Evolutionary conservation across 2,797 vertebrate genomes (phyloP), one percentile per base, ranked within the genome.

Genomic region (Cercopithecus neglectus): DNA sequence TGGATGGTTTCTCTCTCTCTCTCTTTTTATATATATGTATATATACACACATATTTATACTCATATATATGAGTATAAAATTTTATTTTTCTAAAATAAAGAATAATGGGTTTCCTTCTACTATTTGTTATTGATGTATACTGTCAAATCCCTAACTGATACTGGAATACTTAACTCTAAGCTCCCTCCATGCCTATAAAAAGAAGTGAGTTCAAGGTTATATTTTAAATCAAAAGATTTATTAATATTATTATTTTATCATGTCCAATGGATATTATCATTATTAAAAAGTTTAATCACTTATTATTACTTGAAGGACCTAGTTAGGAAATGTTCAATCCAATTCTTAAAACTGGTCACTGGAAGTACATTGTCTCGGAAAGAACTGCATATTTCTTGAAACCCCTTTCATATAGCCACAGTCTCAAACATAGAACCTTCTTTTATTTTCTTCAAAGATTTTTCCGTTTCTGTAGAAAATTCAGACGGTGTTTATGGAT

Each of bases 181-280:
- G 24, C 11, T 53, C 2, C 0, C 9, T 53, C 11, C 79, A 36
- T 79, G n/a, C 46, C 19, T 59, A 21, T 16, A 30, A 46, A 48
- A 81, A 70, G 24, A 89, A 64, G 28, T 78, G 11, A 17, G 2
- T 72, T 88, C 24, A 57, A 78, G 13, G 0, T 50, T 83, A 30
- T 87, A 83, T 86, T 81, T 85, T 55, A 95, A 61, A 72, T n/a
- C 33, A 70, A 89, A 76, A 76, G 2, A 30, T 74, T 74, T 61
- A 76, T 80, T 88, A 76, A 61, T 59, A 83, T 76, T 59, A 83
- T 76, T 12, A 46, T 94, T 82, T 95, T 78, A 9, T 94, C 19
- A 30, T 19, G 24, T 46, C 11, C 46, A 87, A 36, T 30, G 89
- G 78, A 87, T 75, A 61, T 39, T 75, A 87, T 78, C 41, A 61